A percentile compares a stretch with the other conserved stretches of the same genome.
Conservation (phyloP, 2,888 invertebrate genomes). For the Tupiocoris notatus region DNA sequence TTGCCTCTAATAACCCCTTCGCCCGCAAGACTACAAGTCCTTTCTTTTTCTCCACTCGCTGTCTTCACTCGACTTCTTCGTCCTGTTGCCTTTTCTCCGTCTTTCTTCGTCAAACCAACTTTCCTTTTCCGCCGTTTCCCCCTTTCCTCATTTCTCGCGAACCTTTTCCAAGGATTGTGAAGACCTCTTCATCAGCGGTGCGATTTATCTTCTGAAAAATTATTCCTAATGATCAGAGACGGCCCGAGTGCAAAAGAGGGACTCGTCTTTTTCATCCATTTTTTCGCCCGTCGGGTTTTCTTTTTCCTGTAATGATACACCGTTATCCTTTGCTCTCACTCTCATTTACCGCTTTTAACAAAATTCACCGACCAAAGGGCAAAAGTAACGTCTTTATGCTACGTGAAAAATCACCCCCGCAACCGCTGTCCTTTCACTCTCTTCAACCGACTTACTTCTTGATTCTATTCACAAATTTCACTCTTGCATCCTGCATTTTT, state of each 20-base stretch:
- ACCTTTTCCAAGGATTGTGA: slow-evolving; percentile 11
- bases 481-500: too few species aligned
- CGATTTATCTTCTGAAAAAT: slow-evolving; percentile 35
- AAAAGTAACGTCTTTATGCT: slow-evolving; percentile 29
- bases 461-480: background rate
- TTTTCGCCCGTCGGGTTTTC: background rate
- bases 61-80: background rate
- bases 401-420: slow-evolving; percentile 23
- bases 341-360: slow-evolving; percentile 35
- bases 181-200: slow-evolving; percentile 34
- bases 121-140: slow-evolving; percentile 6
- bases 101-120: background rate
- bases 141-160: background rate
- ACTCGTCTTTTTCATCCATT: background rate
- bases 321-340: slow-evolving; percentile 39
- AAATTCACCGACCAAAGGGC: slow-evolving; percentile 12
- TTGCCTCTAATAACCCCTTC: slow-evolving; percentile 28
- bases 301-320: slow-evolving; percentile 29
- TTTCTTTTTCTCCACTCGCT: background rate
- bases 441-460: slow-evolving; percentile 9
- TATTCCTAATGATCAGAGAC: slow-evolving; percentile 37
- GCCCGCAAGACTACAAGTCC: background rate
- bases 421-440: slow-evolving; percentile 2
- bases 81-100: background rate
- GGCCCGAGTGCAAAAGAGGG: slow-evolving; percentile 9